Percentiles rank a stretch among this genome's conserved stretches.
Evolutionary conservation across 1,140 invertebrate genomes (phyloP).

Genomic region (Latrodectus geometricus): DNA sequence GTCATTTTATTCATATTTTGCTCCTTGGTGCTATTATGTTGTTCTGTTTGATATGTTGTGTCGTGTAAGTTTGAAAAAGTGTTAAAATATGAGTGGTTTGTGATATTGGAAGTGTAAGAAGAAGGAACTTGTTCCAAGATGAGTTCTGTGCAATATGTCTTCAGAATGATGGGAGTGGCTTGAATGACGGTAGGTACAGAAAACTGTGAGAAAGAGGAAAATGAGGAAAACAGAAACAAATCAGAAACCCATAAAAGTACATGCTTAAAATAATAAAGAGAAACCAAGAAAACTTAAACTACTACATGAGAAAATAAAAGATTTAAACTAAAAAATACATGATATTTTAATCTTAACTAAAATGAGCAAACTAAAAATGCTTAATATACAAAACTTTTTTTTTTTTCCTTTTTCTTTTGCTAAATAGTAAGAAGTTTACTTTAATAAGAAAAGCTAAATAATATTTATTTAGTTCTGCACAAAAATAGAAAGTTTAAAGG

Average conservation of each 20-base stretch:
- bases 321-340: too few relatives aligned
- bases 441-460: too few relatives aligned
- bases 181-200: conserved; percentile 58
- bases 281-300: conserved; percentile 2
- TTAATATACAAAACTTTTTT: too few relatives aligned
- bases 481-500: too few relatives aligned
- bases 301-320: too few relatives aligned
- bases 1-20: too few relatives aligned
- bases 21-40: background rate
- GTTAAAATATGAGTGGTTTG: background rate
- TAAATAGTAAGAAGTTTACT: too few relatives aligned
- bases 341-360: too few relatives aligned
- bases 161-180: conserved; percentile 74
- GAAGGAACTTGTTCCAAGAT: conserved; percentile 71
- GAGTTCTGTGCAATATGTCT: conserved; percentile 83
- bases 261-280: conserved; percentile 44
- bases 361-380: too few relatives aligned
- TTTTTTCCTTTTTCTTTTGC: too few relatives aligned
- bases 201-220: conserved; percentile 56
- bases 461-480: too few relatives aligned
- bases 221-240: conserved; percentile 50
- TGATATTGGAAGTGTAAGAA: conserved; percentile 6
- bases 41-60: conserved; percentile 51
- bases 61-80: background rate
- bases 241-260: conserved; percentile 55